Percentiles rank a stretch among this genome's conserved stretches.
Conservation (phyloP, 2,888 invertebrate genomes). For the Dynastes hyllus region DNA sequence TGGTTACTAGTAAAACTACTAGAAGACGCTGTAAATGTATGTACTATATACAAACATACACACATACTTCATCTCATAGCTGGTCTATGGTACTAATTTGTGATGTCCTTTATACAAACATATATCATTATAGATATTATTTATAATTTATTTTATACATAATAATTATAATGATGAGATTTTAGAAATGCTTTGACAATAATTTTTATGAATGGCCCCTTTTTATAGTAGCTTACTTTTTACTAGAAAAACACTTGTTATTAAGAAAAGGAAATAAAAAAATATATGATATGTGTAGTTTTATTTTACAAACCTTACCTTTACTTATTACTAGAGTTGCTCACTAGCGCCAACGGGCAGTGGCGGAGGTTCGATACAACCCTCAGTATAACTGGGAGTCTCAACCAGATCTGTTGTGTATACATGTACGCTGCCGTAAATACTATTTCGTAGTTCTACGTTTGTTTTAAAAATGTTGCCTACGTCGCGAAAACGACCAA, state of each 20-base stretch:
- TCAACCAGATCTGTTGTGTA: too few relatives aligned
- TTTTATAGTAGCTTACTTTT: conserved; percentile 61
- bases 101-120: conserved; percentile 59
- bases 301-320: not conserved
- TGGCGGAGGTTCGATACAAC: too few relatives aligned
- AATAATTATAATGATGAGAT: conserved; percentile 46
- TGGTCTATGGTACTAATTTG: conserved; percentile 62
- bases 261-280: conserved; percentile 55
- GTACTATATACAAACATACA: conserved; percentile 20
- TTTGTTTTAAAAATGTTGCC: too few relatives aligned
- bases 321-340: too few relatives aligned
- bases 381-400: too few relatives aligned
- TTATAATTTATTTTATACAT: conserved; percentile 44
- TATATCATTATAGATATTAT: conserved; percentile 39
- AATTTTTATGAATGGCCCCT: conserved; percentile 62
- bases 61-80: conserved; percentile 58
- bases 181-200: conserved; percentile 63
- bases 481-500: too few relatives aligned
- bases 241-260: conserved; percentile 49
- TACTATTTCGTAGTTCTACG: too few relatives aligned
- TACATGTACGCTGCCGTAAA: too few relatives aligned
- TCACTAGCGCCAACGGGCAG: too few relatives aligned
- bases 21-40: conserved; percentile 49
- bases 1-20: conserved; percentile 11
- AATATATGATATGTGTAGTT: conserved; percentile 36